Conservation (phyloP, 2,113 vertebrate genomes). For the Loxodonta africana region DNA sequence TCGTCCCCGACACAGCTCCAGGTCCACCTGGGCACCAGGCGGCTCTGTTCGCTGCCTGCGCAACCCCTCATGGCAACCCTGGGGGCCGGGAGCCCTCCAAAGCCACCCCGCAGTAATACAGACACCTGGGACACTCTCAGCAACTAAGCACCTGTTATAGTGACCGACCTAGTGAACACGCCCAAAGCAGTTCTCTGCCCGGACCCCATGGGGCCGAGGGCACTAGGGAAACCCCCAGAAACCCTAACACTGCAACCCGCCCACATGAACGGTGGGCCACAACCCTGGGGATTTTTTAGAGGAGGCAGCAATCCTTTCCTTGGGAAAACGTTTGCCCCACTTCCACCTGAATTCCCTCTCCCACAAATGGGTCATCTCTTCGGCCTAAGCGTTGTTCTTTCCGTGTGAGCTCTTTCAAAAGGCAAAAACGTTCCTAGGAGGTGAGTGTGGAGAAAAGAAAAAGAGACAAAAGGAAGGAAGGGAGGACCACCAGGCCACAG, state of each 20-base stretch:
- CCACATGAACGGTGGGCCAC: not conserved
- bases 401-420: not conserved
- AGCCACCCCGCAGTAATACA: not conserved
- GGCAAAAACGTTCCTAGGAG: not conserved
- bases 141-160: not conserved
- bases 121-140: not conserved
- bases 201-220: not conserved
- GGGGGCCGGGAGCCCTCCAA: not conserved
- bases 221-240: not conserved
- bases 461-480: not conserved
- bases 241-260: not conserved
- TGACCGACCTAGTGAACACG: not conserved
- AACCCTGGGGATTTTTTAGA: not conserved
- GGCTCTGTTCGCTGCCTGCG: not conserved
- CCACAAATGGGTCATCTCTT: too few species aligned
- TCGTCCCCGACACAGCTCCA: accelerated
- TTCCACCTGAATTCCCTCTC: accelerated
- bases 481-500: not conserved
- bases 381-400: not conserved
- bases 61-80: accelerated
- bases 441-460: not conserved
- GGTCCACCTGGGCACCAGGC: accelerated
- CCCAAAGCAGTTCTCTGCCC: not conserved
- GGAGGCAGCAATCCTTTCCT: too few species aligned
- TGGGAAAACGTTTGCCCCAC: too few species aligned